Percentiles rank a stretch among this genome's conserved stretches.
These are phyloP conservation scores for Dyspetes luteomarginatus DNA, from an alignment of 2,888 invertebrate genomes.

Conservation along the genomic window DNA sequence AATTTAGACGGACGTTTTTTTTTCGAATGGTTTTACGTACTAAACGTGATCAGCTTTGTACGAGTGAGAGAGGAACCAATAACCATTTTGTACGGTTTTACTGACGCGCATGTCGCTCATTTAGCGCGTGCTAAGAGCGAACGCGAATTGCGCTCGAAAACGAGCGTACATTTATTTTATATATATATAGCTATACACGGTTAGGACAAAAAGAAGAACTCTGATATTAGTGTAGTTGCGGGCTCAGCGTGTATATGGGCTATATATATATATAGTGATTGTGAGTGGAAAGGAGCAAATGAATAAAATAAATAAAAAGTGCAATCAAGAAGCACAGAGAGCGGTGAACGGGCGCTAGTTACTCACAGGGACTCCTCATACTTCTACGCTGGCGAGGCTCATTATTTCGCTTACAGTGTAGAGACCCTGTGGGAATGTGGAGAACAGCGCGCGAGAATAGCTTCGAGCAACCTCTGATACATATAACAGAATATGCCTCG, in stretches of 20 bases:
- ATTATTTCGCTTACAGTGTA: constrained; percentile 50
- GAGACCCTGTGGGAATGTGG: constrained; percentile 53
- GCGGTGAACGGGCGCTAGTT: constrained; percentile 22
- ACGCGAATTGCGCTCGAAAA: constrained; percentile 24
- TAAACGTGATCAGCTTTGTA: not conserved
- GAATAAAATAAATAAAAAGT: constrained; percentile 55
- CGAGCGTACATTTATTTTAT: constrained; percentile 13
- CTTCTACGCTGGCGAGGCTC: constrained; percentile 37
- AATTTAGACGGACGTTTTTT: no score
- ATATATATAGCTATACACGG: not conserved
- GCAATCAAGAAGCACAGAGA: constrained; percentile 42
- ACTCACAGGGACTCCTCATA: constrained; percentile 43
- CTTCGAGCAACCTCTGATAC: constrained; percentile 37
- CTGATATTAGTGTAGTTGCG: not conserved
- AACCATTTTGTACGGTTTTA: constrained; percentile 54
- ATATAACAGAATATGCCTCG: not conserved
- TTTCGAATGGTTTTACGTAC: not conserved
- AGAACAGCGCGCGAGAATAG: constrained; percentile 57
- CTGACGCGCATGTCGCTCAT: not conserved
- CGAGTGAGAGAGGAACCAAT: constrained; percentile 1
- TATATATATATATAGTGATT: not conserved
- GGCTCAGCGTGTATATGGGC: not conserved
- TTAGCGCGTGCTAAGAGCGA: constrained; percentile 20
- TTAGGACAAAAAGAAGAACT: not conserved
- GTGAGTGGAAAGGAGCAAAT: constrained; percentile 34